These are phyloP conservation scores for Athene noctua DNA, from an alignment of 2,113 vertebrate genomes.

Conservation along the genomic window DNA sequence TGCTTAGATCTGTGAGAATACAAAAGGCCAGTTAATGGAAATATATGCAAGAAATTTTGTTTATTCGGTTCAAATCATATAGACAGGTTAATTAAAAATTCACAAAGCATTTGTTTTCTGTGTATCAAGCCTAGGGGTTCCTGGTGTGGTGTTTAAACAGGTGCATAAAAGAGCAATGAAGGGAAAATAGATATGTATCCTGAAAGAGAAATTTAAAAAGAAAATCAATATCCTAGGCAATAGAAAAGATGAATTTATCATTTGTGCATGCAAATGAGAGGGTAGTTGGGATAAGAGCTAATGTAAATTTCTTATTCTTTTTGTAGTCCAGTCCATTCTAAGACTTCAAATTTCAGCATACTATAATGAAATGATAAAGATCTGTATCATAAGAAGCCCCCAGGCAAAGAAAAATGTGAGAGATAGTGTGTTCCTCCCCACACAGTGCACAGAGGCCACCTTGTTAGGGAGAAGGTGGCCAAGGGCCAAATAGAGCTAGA, in stretches of 20 bases:
- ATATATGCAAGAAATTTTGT: conserved; percentile 45
- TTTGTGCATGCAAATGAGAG: conserved; percentile 20
- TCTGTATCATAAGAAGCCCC: neutral
- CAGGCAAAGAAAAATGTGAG: neutral
- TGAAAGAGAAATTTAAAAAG: conserved; percentile 27
- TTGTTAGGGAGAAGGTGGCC: neutral
- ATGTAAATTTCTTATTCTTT: neutral
- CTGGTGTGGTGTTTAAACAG: conserved; percentile 28
- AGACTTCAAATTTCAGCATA: neutral
- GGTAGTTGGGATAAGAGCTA: neutral
- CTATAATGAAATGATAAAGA: neutral
- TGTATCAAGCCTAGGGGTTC: conserved; percentile 27
- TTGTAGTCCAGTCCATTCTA: neutral
- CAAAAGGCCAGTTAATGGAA: conserved; percentile 50
- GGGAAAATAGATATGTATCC: conserved; percentile 10
- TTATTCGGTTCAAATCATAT: conserved; percentile 36
- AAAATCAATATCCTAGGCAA: conserved; percentile 43
- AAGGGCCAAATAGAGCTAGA: neutral
- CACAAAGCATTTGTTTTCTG: conserved; percentile 44
- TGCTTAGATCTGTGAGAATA: conserved; percentile 49
- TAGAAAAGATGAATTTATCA: conserved; percentile 12
- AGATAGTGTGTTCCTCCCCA: neutral
- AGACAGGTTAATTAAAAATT: conserved; percentile 65
- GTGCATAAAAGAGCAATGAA: conserved; percentile 32
- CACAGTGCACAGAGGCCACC: neutral